A percentile compares a stretch with the other conserved stretches of the same genome.
Evolutionary conservation across 2,797 vertebrate genomes (phyloP).

Genomic region (Xiphophorus birchmanni): DNA sequence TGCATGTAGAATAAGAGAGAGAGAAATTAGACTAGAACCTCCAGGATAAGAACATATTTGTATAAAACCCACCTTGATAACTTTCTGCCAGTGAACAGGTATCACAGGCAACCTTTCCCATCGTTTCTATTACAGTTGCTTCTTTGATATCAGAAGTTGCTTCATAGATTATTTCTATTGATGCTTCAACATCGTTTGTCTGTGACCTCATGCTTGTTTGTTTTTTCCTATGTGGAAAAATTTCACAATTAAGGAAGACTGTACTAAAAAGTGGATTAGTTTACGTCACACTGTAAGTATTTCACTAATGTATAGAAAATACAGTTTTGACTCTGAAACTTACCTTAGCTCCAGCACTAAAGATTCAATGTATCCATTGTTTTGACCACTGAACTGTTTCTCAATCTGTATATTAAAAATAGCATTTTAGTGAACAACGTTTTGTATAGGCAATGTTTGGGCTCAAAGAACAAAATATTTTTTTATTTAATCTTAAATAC

Average conservation of each 20-base stretch:
- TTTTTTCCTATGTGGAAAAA: constrained; percentile 18
- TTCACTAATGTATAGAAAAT: background rate
- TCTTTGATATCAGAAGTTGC: accelerated
- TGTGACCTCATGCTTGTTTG: no score
- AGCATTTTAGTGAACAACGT: background rate
- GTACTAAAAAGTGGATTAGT: no score
- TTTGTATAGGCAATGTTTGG: background rate
- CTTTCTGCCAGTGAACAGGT: accelerated
- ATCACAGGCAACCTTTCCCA: accelerated
- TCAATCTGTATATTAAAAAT: constrained; percentile 14
- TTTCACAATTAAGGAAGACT: background rate
- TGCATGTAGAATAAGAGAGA: background rate
- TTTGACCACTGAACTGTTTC: accelerated
- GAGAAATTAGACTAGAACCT: background rate
- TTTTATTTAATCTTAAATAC: background rate
- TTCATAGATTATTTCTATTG: constrained; percentile 45
- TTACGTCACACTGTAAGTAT: background rate
- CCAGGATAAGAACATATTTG: background rate
- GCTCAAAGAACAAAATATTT: background rate
- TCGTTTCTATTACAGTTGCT: accelerated
- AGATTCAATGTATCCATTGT: accelerated
- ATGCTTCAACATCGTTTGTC: background rate
- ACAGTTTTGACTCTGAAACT: constrained; percentile 3
- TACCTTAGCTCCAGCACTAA: constrained; percentile 31
- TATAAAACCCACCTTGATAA: background rate